Base-by-base conservation (phyloP, 2,888 invertebrate genomes). In the Pomacea canaliculata region DNA sequence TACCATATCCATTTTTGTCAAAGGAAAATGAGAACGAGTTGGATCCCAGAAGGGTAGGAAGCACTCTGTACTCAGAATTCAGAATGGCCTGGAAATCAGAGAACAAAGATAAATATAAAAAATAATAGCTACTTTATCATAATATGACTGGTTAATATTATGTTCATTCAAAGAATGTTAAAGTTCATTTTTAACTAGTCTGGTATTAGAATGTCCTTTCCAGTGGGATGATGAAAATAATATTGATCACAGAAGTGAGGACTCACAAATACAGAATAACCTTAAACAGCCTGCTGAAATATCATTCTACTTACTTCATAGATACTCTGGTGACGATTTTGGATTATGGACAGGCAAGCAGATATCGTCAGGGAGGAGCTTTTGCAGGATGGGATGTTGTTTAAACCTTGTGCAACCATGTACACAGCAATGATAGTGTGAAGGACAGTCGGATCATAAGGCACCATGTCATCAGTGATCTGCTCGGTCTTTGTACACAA, bases 401-500 rank as follows among this genome's bases (percentile, higher is more conserved):
- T 86, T n/a, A 91, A 82, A 12, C 90, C 90, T 72, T 86, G 83
- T 7, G 90, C 90, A 27, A 89, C 84, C 76, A 89, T 86, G 76
- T 87, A 88, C 8, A 90, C 89, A 8, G 89, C 86, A 18, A 89
- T 84, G 66, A 90, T 88, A 4, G 90, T 90, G 76, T 91, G 90
- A 19, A 90, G 86, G 7, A 90, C 87, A 72, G 83, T 87, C 7
- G 88, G 87, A 81, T 89, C 89, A 70, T 86, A 87, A 8, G 80
- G 82, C 23, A 89, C 79, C 83, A 83, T 85, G 66, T 76, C 81
- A 51, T 83, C 83, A 0, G 82, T 84, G 62, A 89, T 83, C n/a
- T 70, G 72, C 76, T 90, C 90, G 12, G 85, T 78, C 7, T 85
- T 86, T 0, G 82, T 82, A 77, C 91, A 91, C 56, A 85, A 81